A percentile compares a stretch with the other conserved stretches of the same genome.
phyloP scores from a whole-genome alignment of 2,113 vertebrate genomes.

The Pipra filicauda region DNA sequence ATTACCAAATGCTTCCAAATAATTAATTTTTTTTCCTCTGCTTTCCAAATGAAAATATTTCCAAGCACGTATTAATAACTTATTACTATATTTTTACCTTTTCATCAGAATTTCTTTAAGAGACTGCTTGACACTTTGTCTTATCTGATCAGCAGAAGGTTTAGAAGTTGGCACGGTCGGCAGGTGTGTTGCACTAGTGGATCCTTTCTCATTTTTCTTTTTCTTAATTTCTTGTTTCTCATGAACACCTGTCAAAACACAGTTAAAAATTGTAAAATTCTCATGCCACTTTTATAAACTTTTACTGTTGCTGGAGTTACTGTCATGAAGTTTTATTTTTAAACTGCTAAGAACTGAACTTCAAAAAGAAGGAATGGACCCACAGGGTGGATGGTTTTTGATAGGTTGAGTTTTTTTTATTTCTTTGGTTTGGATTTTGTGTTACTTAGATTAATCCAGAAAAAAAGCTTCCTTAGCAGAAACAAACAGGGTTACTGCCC shows the following conservation, averaged over 20 bases:
- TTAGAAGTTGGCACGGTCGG: constrained; percentile 77
- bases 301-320: neutral
- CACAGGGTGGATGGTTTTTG: neutral
- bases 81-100: constrained; percentile 76
- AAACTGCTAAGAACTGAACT: neutral
- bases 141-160: constrained; percentile 92
- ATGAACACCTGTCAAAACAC: constrained; percentile 72
- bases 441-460: neutral
- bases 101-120: constrained; percentile 94
- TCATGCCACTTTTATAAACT: neutral
- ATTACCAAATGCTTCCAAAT: neutral
- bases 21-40: neutral
- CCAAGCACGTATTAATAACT: neutral
- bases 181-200: constrained; percentile 15
- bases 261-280: neutral
- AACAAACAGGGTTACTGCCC: neutral
- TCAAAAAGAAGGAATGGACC: neutral
- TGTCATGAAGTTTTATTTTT: neutral
- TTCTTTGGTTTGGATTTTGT: neutral
- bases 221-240: constrained; percentile 85
- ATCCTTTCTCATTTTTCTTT: constrained; percentile 77
- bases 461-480: neutral
- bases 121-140: constrained; percentile 92
- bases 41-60: neutral
- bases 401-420: rapidly evolving